A percentile compares a stretch with the other conserved stretches of the same genome.
These are phyloP conservation scores for Falco cherrug DNA, from an alignment of 2,797 vertebrate species.

Conservation along the genomic window DNA sequence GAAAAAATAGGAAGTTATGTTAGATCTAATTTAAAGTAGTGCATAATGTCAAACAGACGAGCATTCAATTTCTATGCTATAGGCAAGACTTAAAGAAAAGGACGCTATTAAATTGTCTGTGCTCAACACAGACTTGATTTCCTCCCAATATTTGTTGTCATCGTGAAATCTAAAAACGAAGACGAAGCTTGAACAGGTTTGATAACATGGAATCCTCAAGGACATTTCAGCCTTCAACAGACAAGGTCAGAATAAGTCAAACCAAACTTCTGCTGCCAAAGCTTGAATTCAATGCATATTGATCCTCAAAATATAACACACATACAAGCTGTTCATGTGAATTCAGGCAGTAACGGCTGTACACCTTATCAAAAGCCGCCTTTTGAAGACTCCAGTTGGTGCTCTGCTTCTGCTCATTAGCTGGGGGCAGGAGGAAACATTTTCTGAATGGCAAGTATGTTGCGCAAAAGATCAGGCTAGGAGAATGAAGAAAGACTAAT, in stretches of 20 bases:
- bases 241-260: neutral
- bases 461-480: neutral
- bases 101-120: neutral
- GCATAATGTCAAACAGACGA: neutral
- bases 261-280: neutral
- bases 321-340: neutral
- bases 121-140: neutral
- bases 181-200: neutral
- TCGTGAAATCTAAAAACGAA: neutral
- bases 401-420: neutral
- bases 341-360: neutral
- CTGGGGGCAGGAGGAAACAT: neutral
- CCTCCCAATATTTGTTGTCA: neutral
- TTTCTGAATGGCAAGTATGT: neutral
- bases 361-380: neutral
- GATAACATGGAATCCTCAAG: neutral
- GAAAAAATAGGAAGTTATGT: neutral
- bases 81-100: neutral
- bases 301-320: neutral
- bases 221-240: neutral
- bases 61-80: neutral
- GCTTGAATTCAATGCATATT: neutral
- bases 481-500: neutral
- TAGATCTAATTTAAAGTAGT: neutral
- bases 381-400: neutral